Percentiles rank a stretch among this genome's conserved stretches.
phyloP scores from a whole-genome alignment of 53 echinoderm and acorn worm genomes.

The Henricia sp. region DNA sequence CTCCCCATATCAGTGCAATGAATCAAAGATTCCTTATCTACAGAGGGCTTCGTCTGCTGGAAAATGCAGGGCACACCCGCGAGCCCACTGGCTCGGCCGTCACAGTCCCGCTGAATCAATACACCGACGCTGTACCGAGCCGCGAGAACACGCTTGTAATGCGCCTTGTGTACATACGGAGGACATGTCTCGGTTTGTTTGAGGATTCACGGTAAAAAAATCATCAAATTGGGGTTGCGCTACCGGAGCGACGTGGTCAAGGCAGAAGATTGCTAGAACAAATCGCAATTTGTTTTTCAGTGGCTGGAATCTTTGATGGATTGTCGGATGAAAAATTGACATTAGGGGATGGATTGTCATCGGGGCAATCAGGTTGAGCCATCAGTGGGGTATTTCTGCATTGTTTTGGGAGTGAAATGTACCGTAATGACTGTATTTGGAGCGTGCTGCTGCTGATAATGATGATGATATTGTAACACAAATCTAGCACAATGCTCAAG shows the following conservation, averaged over 20 bases:
- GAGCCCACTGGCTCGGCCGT: neutral
- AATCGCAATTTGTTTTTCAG: neutral
- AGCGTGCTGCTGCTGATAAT: neutral
- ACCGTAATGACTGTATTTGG: neutral
- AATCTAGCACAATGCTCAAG: no score
- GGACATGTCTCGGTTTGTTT: conserved; percentile 28
- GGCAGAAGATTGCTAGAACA: no score
- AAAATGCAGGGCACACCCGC: neutral
- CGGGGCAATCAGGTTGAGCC: conserved; percentile 34
- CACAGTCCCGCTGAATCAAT: conserved; percentile 38
- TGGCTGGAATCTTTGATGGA: conserved; percentile 2
- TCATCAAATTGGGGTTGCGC: conserved; percentile 1
- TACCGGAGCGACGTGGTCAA: no score
- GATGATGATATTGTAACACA: no score
- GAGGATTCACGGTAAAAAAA: conserved; percentile 2
- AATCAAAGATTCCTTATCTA: conserved; percentile 14
- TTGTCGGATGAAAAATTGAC: conserved; percentile 34
- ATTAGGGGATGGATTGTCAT: conserved; percentile 29
- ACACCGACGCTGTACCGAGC: conserved; percentile 1
- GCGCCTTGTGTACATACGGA: conserved; percentile 13
- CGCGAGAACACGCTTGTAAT: conserved; percentile 34
- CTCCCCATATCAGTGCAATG: neutral
- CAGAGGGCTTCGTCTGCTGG: neutral
- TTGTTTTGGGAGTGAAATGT: conserved; percentile 3
- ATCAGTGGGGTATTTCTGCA: conserved; percentile 3